Conservation (phyloP, 1,140 invertebrate genomes). For the Polypedilum pembai region DNA sequence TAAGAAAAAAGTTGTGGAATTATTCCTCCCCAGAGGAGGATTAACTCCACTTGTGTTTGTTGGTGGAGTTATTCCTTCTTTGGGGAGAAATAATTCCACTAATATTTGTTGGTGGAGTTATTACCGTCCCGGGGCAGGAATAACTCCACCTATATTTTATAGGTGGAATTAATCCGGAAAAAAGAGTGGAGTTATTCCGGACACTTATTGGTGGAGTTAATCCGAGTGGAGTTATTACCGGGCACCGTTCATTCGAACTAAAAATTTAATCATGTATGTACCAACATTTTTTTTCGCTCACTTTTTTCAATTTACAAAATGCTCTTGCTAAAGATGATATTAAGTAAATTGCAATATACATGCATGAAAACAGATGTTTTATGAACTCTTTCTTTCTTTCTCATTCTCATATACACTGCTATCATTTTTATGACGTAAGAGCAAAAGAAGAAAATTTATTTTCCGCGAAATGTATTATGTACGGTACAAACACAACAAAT, state of each 20-base stretch:
- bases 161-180: too few species aligned
- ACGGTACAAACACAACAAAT: neutral
- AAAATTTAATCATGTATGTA: neutral
- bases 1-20: too few species aligned
- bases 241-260: neutral
- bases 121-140: too few species aligned
- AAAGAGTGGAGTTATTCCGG: too few species aligned
- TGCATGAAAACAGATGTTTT: slow-evolving; percentile 21
- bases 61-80: too few species aligned
- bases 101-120: too few species aligned
- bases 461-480: neutral
- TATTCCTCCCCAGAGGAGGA: too few species aligned
- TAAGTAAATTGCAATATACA: slow-evolving; percentile 21
- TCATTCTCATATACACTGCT: neutral
- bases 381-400: neutral
- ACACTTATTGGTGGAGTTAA: too few species aligned
- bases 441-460: neutral
- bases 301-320: slow-evolving; percentile 23
- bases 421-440: slow-evolving; percentile 7
- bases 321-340: neutral
- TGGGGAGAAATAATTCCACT: too few species aligned
- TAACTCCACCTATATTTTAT: too few species aligned
- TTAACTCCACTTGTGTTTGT: too few species aligned
- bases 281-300: neutral
- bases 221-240: too few species aligned